These are phyloP conservation scores for Petrocephalus zakoni DNA, from an alignment of 2,113 vertebrate species.

Conservation along the genomic window DNA sequence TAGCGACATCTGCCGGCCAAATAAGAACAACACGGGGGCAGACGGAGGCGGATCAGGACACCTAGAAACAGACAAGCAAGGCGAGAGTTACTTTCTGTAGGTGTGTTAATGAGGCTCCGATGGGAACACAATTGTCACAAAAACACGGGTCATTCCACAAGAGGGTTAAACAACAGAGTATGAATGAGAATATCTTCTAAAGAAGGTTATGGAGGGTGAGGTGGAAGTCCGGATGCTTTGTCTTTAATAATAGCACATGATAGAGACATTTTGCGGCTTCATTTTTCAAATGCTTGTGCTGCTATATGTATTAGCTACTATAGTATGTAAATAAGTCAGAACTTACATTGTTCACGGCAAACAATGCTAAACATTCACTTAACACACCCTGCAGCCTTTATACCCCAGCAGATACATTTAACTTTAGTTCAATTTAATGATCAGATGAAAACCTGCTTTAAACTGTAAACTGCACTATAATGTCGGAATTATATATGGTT, in stretches of 20 bases:
- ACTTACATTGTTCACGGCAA: background rate
- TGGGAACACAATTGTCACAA: background rate
- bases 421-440: background rate
- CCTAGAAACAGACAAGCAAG: background rate
- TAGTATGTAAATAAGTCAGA: background rate
- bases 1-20: background rate
- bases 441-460: background rate
- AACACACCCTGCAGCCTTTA: background rate
- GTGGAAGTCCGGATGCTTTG: background rate
- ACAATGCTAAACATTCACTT: background rate
- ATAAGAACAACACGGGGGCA: background rate
- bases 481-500: background rate
- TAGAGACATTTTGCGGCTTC: background rate
- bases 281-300: background rate
- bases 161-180: background rate
- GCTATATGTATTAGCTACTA: background rate
- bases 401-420: background rate
- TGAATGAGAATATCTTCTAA: slow-evolving; percentile 1
- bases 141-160: background rate
- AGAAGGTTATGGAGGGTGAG: background rate
- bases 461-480: background rate
- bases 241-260: background rate
- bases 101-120: background rate
- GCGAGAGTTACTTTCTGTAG: background rate
- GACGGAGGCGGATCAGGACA: background rate